Base-by-base conservation (phyloP, 2,888 invertebrate species). In the Tineola bisselliella region DNA sequence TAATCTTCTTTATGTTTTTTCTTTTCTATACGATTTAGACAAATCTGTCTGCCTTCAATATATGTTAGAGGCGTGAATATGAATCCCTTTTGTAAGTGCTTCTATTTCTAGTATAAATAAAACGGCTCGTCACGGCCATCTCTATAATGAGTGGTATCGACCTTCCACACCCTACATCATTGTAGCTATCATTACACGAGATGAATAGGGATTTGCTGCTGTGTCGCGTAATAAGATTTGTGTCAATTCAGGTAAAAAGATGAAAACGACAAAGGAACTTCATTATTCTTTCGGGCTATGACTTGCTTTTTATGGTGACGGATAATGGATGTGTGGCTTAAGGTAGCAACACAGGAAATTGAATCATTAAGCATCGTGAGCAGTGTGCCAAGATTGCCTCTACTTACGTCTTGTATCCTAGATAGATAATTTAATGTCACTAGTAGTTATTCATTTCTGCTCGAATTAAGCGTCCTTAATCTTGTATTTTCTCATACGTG, bases 121-220 rank as follows among this genome's bases (percentile, higher is more conserved):
- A 73, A 75, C 71, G 70, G 69, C 70, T 67, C 67, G 65, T 69
- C 70, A 73, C 71, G 76, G 74, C 69, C 72, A 70, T 71, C 67
- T 67, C 67, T 52, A 52, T 11, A 18, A 68, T 82, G 78, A 81
- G 83, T 82, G 76, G 75, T 66, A 63, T 65, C 75, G 84, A 76
- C 86, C 84, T 84, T 81, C 80, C 77, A 70, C 69, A 74, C 84
- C 84, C 78, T 76, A 73, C 72, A 69, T 72, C 75, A 81, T 79
- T 82, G 78, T 81, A 70, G 68, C 68, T 68, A 65, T 71, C 69
- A 72, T 72, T 75, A 75, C 76, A 74, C 71, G 63, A 64, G 64
- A 73, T 81, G 77, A 81, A 80, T 79, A 48, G 74, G 73, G 66
- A 69, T 65, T 67, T 65, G 67, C 69, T 77, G 73, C 43, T 44